Base-by-base conservation (phyloP, 2,888 invertebrate species). In the Eupelmus urozonus region DNA sequence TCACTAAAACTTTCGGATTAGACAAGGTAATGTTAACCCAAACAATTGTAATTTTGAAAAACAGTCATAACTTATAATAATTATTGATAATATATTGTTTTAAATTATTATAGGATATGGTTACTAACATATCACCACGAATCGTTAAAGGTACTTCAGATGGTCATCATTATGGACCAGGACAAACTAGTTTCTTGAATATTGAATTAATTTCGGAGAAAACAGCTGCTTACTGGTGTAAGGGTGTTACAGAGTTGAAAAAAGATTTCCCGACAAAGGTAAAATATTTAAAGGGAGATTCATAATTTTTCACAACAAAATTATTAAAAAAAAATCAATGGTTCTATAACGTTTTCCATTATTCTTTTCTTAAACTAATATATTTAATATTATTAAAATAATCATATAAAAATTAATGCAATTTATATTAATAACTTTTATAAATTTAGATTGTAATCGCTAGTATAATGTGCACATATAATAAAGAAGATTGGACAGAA, bases 161-260 rank as follows among this genome's bases (percentile, higher is more conserved):
- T 0, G 97, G 98, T 0, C 94, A 97, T 85, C 92, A 93, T 85
- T 98, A 93, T 89, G 99, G 99, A 0, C 99, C 99, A 0, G 97
- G 97, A n/a, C 98, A 98, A 90, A 95, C 97, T 9, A 94, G 97
- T 2, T 99, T 99, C 91, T 92, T 99, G 25, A 99, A 99, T 89
- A 99, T 99, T 83, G 99, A 99, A 90, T 91, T 99, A 18, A 98
- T 99, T 87, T 98, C 98, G 0, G 99, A 99, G 91, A 99, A 99
- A 90, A 95, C 95, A 25, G 95, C 94, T 16, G 95, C 93, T 16
- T 99, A 99, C 89, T 99, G 99, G 99, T 94, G 96, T 83, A 92
- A 92, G 81, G 96, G 96, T 83, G 94, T 99, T 60, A 91, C 90
- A 0, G 99, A 99, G 88, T 90, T 99, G 40, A 98, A 98, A 88